phyloP scores from a whole-genome alignment of 2,113 vertebrate genomes.

The Lampris incognitus region DNA sequence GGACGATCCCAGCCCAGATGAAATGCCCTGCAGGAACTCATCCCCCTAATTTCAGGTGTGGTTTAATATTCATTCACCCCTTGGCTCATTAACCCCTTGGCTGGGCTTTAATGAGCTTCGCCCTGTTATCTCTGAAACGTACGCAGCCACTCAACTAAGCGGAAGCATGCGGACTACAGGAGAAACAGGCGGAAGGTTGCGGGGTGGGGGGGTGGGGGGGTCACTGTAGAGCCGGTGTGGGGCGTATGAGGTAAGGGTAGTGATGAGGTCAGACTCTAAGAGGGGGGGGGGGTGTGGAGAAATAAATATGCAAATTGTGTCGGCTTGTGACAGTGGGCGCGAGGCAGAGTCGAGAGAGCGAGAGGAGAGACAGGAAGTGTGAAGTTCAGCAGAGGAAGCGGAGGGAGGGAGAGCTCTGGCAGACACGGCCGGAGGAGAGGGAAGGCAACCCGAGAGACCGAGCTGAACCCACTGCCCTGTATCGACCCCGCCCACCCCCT shows the following conservation, averaged over 20 bases:
- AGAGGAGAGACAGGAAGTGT: constrained; percentile 17
- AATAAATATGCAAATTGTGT: constrained; percentile 66
- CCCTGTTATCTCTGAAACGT: constrained; percentile 2
- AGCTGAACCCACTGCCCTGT: constrained; percentile 74
- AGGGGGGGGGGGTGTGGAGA: constrained; percentile 34
- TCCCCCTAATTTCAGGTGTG: too few species aligned
- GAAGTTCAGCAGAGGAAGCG: constrained; percentile 51
- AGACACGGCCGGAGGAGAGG: constrained; percentile 71
- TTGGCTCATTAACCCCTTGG: background rate
- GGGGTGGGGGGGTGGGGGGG: constrained; percentile 34
- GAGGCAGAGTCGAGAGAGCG: background rate
- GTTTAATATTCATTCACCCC: too few species aligned
- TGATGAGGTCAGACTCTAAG: constrained; percentile 61
- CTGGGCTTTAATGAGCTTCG: constrained; percentile 2
- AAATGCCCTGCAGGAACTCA: too few species aligned
- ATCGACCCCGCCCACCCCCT: constrained; percentile 54
- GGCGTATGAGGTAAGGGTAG: constrained; percentile 46
- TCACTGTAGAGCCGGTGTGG: background rate
- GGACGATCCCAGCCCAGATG: too few species aligned
- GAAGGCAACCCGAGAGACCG: constrained; percentile 68
- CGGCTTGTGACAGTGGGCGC: constrained; percentile 25
- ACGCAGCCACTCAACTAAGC: constrained; percentile 16
- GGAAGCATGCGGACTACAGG: constrained; percentile 24
- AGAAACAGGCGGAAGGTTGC: background rate
- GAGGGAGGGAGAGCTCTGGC: constrained; percentile 62